Conservation (phyloP, 1,140 invertebrate genomes). For the Pachyrhynchus sulphureomaculatus region DNA sequence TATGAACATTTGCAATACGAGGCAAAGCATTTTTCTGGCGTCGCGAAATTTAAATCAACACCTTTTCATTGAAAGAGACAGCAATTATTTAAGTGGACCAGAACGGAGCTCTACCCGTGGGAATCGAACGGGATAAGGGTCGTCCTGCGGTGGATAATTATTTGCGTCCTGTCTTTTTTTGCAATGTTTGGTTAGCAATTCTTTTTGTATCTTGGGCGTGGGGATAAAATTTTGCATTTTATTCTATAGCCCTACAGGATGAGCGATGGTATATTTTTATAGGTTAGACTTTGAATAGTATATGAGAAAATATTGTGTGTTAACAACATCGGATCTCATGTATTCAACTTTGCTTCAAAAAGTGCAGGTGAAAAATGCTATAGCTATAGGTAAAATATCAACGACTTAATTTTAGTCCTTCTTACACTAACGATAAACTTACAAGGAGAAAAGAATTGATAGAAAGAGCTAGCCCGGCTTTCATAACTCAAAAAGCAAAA, state of each 20-base stretch:
- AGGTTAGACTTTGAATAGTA: not conserved
- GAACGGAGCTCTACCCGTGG: conserved; percentile 22
- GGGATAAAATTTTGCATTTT: conserved; percentile 8
- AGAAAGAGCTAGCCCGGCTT: no score
- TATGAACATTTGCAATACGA: conserved; percentile 39
- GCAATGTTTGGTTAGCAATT: conserved; percentile 26
- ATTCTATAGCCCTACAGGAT: conserved; percentile 16
- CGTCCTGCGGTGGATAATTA: conserved; percentile 25
- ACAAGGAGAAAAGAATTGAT: no score
- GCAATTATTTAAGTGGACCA: conserved; percentile 22
- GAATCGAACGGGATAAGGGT: conserved; percentile 27
- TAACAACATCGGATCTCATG: no score
- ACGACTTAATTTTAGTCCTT: no score
- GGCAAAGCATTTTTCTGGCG: conserved; percentile 31
- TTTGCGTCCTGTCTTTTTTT: conserved; percentile 25
- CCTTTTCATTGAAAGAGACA: conserved; percentile 35
- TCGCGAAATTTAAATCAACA: conserved; percentile 44
- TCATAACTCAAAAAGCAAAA: no score
- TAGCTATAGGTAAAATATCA: no score
- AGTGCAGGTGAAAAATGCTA: no score
- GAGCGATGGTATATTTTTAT: not conserved
- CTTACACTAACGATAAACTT: no score
- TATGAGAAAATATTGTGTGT: no score
- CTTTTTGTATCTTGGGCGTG: conserved; percentile 18
- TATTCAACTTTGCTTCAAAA: no score